These are phyloP conservation scores for Thomomys bottae DNA, from an alignment of 2,113 vertebrate genomes.

Conservation along the genomic window DNA sequence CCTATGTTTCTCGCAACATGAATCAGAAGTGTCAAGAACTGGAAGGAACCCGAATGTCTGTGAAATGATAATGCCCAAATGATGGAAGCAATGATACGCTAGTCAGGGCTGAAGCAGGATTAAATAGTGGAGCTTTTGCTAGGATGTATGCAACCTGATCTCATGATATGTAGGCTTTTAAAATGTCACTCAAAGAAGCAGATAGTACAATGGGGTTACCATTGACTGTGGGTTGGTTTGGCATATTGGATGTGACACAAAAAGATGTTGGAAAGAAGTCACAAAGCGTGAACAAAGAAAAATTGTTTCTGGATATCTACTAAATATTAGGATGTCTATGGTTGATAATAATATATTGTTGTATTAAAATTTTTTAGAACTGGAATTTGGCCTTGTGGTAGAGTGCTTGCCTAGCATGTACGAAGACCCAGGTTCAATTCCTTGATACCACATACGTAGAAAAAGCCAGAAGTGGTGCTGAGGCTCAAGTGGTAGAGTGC, in stretches of 20 bases:
- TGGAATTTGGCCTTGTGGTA: too few relatives aligned
- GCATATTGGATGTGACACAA: rapidly evolving
- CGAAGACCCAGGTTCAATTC: too few relatives aligned
- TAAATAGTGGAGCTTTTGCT: neutral
- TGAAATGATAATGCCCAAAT: neutral
- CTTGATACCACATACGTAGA: too few relatives aligned
- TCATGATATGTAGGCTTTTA: neutral
- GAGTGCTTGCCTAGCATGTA: too few relatives aligned
- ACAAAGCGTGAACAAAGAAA: neutral
- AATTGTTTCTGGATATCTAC: neutral
- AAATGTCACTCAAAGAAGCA: neutral
- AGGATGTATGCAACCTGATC: neutral
- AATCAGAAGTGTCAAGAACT: neutral
- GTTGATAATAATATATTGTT: neutral
- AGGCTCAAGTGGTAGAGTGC: too few relatives aligned
- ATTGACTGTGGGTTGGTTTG: neutral
- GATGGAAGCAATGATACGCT: neutral
- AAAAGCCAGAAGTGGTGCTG: too few relatives aligned
- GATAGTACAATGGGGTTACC: neutral
- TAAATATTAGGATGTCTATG: neutral
- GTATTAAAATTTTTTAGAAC: too few relatives aligned
- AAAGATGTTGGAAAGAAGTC: neutral
- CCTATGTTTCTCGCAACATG: neutral
- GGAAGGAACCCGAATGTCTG: neutral
- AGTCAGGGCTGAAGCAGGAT: neutral